Conservation (phyloP, 2,888 invertebrate species). For the Trichogramma evanescens region DNA sequence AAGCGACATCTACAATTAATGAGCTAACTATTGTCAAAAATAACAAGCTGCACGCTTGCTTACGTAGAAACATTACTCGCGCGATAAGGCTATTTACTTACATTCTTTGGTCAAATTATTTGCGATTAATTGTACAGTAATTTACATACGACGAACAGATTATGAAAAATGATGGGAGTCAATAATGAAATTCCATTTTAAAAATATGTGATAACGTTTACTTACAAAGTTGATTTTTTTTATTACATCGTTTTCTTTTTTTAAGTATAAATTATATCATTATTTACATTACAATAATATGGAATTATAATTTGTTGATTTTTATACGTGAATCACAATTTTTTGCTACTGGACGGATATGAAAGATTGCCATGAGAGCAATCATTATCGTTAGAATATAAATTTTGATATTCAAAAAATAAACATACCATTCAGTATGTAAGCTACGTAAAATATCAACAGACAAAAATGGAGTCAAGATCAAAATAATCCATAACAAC, state of each 20-base stretch:
- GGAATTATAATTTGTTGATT: conserved; percentile 17
- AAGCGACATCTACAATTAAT: too few species aligned
- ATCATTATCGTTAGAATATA: background rate
- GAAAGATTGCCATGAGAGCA: background rate
- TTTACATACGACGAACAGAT: too few species aligned
- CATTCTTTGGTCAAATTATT: too few species aligned
- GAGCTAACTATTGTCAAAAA: background rate
- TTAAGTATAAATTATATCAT: background rate
- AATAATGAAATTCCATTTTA: conserved; percentile 11
- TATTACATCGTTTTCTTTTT: too few species aligned
- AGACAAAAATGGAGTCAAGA: conserved; percentile 35
- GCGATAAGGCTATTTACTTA: too few species aligned
- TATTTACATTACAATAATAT: conserved; percentile 24
- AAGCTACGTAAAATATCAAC: conserved; percentile 33
- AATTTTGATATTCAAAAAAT: conserved; percentile 12
- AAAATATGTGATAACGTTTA: conserved; percentile 37
- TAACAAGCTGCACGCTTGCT: background rate
- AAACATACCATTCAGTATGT: conserved; percentile 7
- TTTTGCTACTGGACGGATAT: conserved; percentile 8
- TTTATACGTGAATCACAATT: conserved; percentile 22
- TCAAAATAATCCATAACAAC: conserved; percentile 25
- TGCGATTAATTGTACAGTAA: too few species aligned
- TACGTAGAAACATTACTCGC: background rate
- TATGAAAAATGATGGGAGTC: too few species aligned
- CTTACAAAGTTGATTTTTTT: conserved; percentile 27